Percentiles rank a stretch among this genome's conserved stretches.
These are phyloP conservation scores for Choreutis nemorana DNA, from an alignment of 2,888 invertebrate genomes.

Conservation along the genomic window DNA sequence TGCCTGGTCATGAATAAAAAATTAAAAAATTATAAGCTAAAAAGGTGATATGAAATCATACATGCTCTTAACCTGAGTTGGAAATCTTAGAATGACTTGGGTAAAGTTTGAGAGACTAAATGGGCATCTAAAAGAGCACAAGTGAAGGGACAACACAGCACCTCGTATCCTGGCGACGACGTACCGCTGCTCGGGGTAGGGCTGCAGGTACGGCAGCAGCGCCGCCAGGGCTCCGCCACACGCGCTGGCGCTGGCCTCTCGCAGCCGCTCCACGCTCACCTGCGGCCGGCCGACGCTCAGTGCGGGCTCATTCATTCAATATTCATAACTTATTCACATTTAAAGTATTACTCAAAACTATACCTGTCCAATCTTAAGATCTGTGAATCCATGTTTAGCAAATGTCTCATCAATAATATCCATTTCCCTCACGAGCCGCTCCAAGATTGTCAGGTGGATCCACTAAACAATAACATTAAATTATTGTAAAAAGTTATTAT, in stretches of 20 bases:
- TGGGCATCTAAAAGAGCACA: not conserved
- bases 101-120: no score
- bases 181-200: constrained; percentile 87
- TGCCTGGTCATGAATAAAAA: no score
- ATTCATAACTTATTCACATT: not conserved
- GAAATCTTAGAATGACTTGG: no score
- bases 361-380: no score
- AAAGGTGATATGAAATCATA: no score
- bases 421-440: constrained; percentile 78
- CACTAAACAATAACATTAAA: constrained; percentile 78
- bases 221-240: constrained; percentile 39
- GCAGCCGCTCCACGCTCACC: constrained; percentile 76
- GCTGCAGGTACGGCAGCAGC: constrained; percentile 82
- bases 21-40: no score
- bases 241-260: constrained; percentile 71
- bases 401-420: constrained; percentile 74
- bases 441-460: constrained; percentile 85
- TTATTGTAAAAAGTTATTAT: no score
- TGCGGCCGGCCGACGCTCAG: constrained; percentile 3
- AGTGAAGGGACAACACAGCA: constrained; percentile 12
- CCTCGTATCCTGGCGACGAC: constrained; percentile 78
- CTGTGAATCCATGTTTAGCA: constrained; percentile 70
- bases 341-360: no score
- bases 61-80: no score
- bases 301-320: not conserved